Evolutionary conservation across 2,113 vertebrate species (phyloP).

Genomic region (Phaetusa simplex): DNA sequence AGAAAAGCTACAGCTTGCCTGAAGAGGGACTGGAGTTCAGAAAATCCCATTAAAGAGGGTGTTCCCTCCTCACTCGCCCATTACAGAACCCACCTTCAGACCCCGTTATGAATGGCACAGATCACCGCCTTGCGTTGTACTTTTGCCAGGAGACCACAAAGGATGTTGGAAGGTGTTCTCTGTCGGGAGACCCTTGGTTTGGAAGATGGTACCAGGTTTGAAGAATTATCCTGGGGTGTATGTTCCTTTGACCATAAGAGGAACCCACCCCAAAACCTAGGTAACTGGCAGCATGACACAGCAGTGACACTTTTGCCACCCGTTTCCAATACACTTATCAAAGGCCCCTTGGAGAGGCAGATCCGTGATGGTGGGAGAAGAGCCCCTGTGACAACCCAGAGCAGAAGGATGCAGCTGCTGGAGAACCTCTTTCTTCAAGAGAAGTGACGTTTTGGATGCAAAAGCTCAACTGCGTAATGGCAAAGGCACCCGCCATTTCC

Average conservation of each 20-base stretch:
- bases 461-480: not conserved
- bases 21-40: not conserved
- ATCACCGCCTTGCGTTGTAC: not conserved
- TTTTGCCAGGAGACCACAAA: not conserved
- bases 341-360: not conserved
- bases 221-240: not conserved
- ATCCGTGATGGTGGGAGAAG: not conserved
- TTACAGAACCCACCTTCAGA: not conserved
- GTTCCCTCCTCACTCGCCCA: not conserved
- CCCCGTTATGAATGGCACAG: not conserved
- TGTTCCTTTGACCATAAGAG: not conserved
- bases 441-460: not conserved
- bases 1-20: not conserved
- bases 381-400: not conserved
- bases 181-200: not conserved
- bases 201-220: not conserved
- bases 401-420: not conserved
- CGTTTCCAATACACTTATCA: rapidly evolving
- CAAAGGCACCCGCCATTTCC: not conserved
- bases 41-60: not conserved
- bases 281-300: not conserved
- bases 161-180: not conserved
- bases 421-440: not conserved
- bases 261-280: not conserved
- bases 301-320: not conserved